Percentiles rank a stretch among this genome's conserved stretches.
Conservation (phyloP, 2,797 vertebrate genomes). For the Sebastes dallii region DNA sequence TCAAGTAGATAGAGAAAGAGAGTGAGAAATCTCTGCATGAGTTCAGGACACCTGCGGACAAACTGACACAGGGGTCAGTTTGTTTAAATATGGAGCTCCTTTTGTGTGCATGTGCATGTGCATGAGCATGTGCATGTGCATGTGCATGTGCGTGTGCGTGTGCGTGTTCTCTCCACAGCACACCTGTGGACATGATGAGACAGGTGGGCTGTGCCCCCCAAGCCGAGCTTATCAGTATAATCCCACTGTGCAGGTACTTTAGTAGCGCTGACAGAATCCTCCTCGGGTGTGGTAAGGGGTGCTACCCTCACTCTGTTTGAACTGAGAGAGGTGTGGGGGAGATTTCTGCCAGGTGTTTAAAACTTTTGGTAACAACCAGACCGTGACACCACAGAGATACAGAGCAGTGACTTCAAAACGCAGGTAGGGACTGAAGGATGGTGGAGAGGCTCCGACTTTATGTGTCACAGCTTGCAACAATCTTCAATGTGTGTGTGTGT, state of each 20-base stretch:
- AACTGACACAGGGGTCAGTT: neutral
- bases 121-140: neutral
- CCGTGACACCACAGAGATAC: conserved; percentile 39
- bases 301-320: neutral
- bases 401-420: conserved; percentile 27
- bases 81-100: conserved; percentile 2
- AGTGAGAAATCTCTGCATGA: neutral
- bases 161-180: conserved; percentile 24
- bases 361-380: conserved; percentile 55
- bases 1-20: neutral
- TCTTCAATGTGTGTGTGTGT: neutral
- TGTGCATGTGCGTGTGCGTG: neutral
- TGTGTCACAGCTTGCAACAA: conserved; percentile 46
- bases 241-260: conserved; percentile 37
- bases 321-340: neutral
- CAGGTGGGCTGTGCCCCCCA: conserved; percentile 39
- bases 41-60: conserved; percentile 17
- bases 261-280: conserved; percentile 15
- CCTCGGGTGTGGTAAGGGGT: neutral
- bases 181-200: conserved; percentile 38
- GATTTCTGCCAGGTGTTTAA: conserved; percentile 53
- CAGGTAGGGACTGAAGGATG: neutral
- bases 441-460: neutral
- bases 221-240: conserved; percentile 30
- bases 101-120: conserved; percentile 14